A percentile compares a stretch with the other conserved stretches of the same genome.
Evolutionary conservation across 2,797 vertebrate genomes (phyloP).

Genomic region (Danio aesculapii): DNA sequence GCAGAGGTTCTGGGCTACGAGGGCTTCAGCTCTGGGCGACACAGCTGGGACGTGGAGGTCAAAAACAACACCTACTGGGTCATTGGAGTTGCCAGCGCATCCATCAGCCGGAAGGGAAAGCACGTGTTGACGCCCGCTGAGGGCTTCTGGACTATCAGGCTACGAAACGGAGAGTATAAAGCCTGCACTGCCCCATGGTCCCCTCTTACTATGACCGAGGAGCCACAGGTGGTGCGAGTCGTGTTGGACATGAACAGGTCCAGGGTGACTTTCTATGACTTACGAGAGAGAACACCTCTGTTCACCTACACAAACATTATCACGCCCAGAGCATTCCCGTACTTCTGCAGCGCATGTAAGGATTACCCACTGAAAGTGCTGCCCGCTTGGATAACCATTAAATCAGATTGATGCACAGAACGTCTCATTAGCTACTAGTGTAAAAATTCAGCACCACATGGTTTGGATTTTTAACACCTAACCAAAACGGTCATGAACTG

Average conservation of each 20-base stretch:
- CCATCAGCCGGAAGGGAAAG: constrained; percentile 82
- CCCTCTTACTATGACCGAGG: constrained; percentile 74
- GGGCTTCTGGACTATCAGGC: constrained; percentile 84
- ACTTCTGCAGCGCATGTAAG: constrained; percentile 84
- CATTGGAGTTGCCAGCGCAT: constrained; percentile 78
- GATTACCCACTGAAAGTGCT: constrained; percentile 79
- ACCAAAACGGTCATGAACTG: background rate
- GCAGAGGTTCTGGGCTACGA: constrained; percentile 80
- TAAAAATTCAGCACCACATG: background rate
- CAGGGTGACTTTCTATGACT: constrained; percentile 80
- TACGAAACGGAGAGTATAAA: constrained; percentile 83
- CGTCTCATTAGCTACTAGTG: background rate
- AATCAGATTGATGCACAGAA: constrained; percentile 56
- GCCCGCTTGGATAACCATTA: constrained; percentile 68
- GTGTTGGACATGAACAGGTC: constrained; percentile 82
- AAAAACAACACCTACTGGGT: constrained; percentile 84
- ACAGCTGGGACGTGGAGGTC: constrained; percentile 83
- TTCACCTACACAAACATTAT: constrained; percentile 78
- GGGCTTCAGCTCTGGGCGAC: constrained; percentile 74
- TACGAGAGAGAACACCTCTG: constrained; percentile 74
- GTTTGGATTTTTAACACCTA: background rate
- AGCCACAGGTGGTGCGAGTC: constrained; percentile 74
- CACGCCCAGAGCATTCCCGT: constrained; percentile 73
- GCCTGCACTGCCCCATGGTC: constrained; percentile 84
- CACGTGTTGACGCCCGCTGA: constrained; percentile 80